A percentile compares a stretch with the other conserved stretches of the same genome.
Evolutionary conservation across 2,113 vertebrate species (phyloP).

Genomic region (mouse (Mus musculus)): GRCm39 chr5:119761501-119762000

Average conservation of each 20-base stretch:
- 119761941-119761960: not conserved
- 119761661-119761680: not conserved
- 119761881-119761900: not conserved
- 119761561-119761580: not conserved
- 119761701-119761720: not conserved
- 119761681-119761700: not conserved
- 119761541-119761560: fast-evolving
- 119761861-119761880: not conserved
- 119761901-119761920: no score
- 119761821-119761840: not conserved
- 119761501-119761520: fast-evolving
- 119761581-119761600: not conserved
- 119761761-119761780: not conserved
- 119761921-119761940: not conserved
- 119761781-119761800: not conserved
- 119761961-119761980: not conserved
- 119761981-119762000: not conserved
- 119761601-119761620: not conserved
- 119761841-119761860: no score
- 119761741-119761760: not conserved
- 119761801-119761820: not conserved
- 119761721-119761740: not conserved
- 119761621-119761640: no score
- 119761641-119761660: not conserved
- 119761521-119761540: not conserved